Percentiles rank a stretch among this genome's conserved stretches.
phyloP scores from a whole-genome alignment of 2,888 invertebrate species.

The Drosophila nr. medialis region DNA sequence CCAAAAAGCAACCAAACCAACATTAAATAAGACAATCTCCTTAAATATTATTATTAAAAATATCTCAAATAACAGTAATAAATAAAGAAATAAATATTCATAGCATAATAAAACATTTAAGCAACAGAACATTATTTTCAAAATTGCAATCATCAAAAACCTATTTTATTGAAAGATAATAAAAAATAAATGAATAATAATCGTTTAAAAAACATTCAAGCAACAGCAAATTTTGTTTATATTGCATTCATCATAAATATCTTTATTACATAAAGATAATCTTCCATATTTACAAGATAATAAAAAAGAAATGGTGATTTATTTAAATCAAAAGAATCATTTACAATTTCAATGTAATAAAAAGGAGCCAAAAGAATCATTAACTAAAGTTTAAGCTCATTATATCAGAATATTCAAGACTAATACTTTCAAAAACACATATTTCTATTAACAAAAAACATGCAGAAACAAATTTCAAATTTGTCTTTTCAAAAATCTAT shows the following conservation, averaged over 20 bases:
- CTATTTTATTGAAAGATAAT: background rate
- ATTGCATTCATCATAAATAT: background rate
- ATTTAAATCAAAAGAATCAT: background rate
- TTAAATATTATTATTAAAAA: background rate
- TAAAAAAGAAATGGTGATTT: background rate
- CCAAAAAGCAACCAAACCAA: background rate
- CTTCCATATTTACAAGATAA: background rate
- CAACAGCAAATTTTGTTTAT: too few species aligned
- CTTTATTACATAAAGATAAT: background rate
- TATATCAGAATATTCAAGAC: background rate
- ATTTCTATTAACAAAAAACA: background rate
- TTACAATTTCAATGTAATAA: background rate
- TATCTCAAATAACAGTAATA: background rate
- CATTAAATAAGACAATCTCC: constrained; percentile 1
- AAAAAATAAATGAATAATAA: too few species aligned
- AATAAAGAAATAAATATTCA: background rate
- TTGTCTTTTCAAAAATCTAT: background rate
- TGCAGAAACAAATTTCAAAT: background rate
- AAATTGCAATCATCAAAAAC: background rate
- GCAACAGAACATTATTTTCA: background rate
- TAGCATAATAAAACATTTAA: background rate
- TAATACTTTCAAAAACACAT: background rate
- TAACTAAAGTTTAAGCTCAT: background rate
- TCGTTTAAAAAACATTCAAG: too few species aligned
- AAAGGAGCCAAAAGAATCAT: background rate